Evolutionary conservation across 35 echinoderm and acorn worm genomes (phyloP).

Genomic region (Lytechinus variegatus): DNA sequence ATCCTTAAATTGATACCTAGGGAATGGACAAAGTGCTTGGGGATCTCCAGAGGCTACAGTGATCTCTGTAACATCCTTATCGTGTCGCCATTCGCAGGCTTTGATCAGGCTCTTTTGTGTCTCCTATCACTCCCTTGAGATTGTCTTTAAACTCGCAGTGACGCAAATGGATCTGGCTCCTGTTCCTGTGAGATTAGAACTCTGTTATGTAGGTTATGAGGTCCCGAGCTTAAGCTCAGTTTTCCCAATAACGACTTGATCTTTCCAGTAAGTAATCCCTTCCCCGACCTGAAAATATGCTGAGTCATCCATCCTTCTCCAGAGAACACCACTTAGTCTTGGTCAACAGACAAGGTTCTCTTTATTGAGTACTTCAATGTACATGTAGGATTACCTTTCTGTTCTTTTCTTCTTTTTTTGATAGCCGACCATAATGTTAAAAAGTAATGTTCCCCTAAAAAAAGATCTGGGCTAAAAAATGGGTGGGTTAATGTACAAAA

Average conservation of each 20-base stretch:
- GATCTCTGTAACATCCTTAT: not conserved
- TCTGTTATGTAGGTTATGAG: constrained; percentile 26
- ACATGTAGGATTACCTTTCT: not conserved
- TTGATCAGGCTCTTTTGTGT: not conserved
- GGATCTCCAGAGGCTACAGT: not conserved
- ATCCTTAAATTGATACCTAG: not conserved
- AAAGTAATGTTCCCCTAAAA: too few species aligned
- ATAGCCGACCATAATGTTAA: too few species aligned
- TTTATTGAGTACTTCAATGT: not conserved
- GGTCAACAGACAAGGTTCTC: not conserved
- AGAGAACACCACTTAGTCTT: constrained; percentile 26
- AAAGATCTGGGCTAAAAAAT: too few species aligned
- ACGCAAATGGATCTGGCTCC: not conserved
- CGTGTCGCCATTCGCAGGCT: not conserved
- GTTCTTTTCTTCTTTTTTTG: too few species aligned
- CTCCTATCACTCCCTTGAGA: not conserved
- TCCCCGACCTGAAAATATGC: constrained; percentile 4
- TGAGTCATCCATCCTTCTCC: constrained; percentile 26
- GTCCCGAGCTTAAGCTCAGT: not conserved
- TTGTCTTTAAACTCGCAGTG: not conserved
- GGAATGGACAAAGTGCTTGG: not conserved
- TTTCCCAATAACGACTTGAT: not conserved
- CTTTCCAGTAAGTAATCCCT: constrained; percentile 25
- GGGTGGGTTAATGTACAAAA: too few species aligned
- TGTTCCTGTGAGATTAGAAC: not conserved